Base-by-base conservation (phyloP, 2,797 vertebrate species). In the Spizella passerina region DNA sequence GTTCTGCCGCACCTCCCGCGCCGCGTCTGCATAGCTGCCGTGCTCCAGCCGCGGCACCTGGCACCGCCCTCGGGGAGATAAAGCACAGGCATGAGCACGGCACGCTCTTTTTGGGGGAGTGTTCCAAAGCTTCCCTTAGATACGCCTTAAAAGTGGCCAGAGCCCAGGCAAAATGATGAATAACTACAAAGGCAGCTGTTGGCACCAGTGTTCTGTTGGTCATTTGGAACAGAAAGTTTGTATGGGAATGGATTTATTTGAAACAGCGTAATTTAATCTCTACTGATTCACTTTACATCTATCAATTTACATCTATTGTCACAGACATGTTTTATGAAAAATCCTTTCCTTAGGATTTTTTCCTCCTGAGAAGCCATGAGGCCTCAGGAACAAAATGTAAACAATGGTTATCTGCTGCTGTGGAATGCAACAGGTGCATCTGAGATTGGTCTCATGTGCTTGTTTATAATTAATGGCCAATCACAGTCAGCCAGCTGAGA, bases 11-110 rank as follows among this genome's bases (percentile, higher is more conserved):
- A 98, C 95, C 19, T 72, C 83, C 64, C 3, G 96, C 66, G 69
- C 93, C 4, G 27, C 36, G 41, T 9, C 41, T 18, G 41, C 41
- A 5, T 41, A 18, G 85, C 86, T 96, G 63, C 98, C 98, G 1
- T 98, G 96, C 3, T 6, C 7, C 16, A 98, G 50, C 56, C 26
- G 10, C 13, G 98, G 98, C 29, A 94, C 96, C 76, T 30, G 92
- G 46, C 98, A 98, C 0, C 57, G 92, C 49, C 96, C 98, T 98
- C 56, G 9, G 86, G 83, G 57, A 59, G 41, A 81, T 1, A 93
- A 75, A 82, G 55, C 23, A 83, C 4, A 55, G 22, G 3, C 14
- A 5, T 6, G 7, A 39, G 49, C 49, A 18, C 17, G 7, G 10
- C 27, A 11, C 9, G 18, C 19, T 70, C 19, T 21, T 43, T 11